These are phyloP conservation scores for Ctenomys sociabilis DNA, from an alignment of 2,113 vertebrate species.

Conservation along the genomic window DNA sequence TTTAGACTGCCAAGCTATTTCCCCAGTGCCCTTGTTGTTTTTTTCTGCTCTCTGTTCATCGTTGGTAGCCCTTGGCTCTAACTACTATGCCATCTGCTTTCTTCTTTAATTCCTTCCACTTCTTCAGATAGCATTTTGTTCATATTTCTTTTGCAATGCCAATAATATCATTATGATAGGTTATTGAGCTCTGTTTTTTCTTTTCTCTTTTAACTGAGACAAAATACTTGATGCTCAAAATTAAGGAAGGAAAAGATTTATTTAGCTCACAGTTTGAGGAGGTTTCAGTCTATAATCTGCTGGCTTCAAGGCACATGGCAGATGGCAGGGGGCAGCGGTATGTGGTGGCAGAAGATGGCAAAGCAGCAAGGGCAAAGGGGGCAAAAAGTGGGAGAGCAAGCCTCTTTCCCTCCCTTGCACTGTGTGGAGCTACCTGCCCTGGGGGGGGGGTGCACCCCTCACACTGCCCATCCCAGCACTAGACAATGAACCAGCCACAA, in stretches of 20 bases:
- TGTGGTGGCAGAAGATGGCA: neutral
- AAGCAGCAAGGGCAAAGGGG: neutral
- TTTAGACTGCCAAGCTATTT: too few relatives aligned
- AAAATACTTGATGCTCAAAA: neutral
- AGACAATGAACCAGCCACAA: too few relatives aligned
- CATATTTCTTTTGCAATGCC: slow-evolving; percentile 1
- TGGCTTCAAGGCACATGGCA: neutral
- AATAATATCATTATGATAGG: slow-evolving; percentile 28
- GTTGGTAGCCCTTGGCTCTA: neutral
- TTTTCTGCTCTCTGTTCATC: neutral
- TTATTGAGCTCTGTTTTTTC: neutral
- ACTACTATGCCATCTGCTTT: neutral
- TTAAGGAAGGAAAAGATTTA: neutral
- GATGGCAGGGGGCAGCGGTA: neutral
- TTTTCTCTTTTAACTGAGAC: neutral
- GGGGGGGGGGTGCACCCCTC: too few relatives aligned
- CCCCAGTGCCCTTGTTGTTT: neutral
- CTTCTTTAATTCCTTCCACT: neutral
- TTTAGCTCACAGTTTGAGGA: neutral
- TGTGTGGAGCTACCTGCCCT: neutral
- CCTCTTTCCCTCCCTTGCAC: neutral
- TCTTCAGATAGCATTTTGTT: neutral
- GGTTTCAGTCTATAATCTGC: neutral
- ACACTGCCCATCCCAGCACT: too few relatives aligned
- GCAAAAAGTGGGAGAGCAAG: neutral